phyloP scores from a whole-genome alignment of 2,113 vertebrate species.

The Cygnus buccinator region DNA sequence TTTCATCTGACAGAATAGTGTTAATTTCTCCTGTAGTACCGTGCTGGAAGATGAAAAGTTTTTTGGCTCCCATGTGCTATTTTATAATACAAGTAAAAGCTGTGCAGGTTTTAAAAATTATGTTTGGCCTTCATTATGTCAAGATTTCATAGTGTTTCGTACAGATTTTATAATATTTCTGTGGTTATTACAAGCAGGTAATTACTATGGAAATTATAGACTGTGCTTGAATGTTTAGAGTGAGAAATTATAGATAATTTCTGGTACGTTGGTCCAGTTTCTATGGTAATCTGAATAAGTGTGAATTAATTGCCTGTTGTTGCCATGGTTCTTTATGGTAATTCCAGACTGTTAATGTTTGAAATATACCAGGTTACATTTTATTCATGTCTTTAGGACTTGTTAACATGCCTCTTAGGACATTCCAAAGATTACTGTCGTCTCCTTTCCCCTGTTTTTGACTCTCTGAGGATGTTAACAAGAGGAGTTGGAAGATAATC shows the following conservation, averaged over 20 bases:
- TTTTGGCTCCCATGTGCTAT: not conserved
- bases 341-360: conserved; percentile 20
- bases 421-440: not conserved
- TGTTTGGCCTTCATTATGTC: conserved; percentile 8
- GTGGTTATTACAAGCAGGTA: conserved; percentile 36
- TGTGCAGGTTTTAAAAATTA: not conserved
- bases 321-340: conserved; percentile 48
- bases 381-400: not conserved
- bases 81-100: not conserved
- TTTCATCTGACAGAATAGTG: not conserved
- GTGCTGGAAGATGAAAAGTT: not conserved
- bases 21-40: not conserved
- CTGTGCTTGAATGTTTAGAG: conserved; percentile 47
- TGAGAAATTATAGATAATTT: conserved; percentile 66
- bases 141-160: conserved; percentile 8
- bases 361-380: not conserved
- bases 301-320: conserved; percentile 61
- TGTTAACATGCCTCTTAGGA: conserved; percentile 3
- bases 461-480: conserved; percentile 1
- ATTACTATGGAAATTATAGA: conserved; percentile 73
- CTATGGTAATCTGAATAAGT: conserved; percentile 63
- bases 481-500: conserved; percentile 2
- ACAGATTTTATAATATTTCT: conserved; percentile 46
- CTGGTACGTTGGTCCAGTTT: conserved; percentile 58
- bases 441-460: not conserved